phyloP scores from a whole-genome alignment of 2,888 invertebrate species.

The Pteria penguin region DNA sequence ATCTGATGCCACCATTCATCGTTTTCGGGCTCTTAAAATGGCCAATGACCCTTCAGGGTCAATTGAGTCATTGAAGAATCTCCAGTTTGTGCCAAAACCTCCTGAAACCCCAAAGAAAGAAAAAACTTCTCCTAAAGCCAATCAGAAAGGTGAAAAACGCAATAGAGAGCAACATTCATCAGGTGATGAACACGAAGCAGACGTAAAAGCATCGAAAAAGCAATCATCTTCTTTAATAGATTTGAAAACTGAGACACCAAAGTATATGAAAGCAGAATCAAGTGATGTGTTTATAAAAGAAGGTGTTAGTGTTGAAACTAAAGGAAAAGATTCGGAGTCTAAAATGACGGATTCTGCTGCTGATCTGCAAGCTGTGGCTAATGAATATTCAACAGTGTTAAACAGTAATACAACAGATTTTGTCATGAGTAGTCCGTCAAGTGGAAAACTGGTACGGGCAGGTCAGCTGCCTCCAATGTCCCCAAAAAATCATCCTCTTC shows the following conservation, averaged over 20 bases:
- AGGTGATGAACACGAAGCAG: slow-evolving; percentile 64
- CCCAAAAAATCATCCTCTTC: slow-evolving; percentile 60
- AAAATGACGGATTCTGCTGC: slow-evolving; percentile 9
- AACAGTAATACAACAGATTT: too few relatives aligned
- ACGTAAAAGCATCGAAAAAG: slow-evolving; percentile 53
- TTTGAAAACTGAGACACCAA: slow-evolving; percentile 10
- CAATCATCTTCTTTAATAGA: slow-evolving; percentile 42
- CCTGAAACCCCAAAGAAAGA: slow-evolving; percentile 64
- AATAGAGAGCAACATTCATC: slow-evolving; percentile 64
- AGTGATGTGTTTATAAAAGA: slow-evolving; percentile 11
- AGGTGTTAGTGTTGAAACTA: not conserved
- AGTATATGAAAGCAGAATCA: slow-evolving; percentile 6
- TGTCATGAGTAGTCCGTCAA: slow-evolving; percentile 43
- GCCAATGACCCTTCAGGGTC: slow-evolving; percentile 60
- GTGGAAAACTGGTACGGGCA: slow-evolving; percentile 29
- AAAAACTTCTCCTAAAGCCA: slow-evolving; percentile 33
- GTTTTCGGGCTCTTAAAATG: slow-evolving; percentile 65
- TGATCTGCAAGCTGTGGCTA: slow-evolving; percentile 15
- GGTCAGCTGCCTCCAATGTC: slow-evolving; percentile 58
- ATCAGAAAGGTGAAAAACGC: slow-evolving; percentile 63
- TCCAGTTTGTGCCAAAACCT: slow-evolving; percentile 70
- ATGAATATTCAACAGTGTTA: slow-evolving; percentile 12
- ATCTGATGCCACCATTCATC: slow-evolving; percentile 65
- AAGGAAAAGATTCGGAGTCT: slow-evolving; percentile 23
- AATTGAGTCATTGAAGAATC: slow-evolving; percentile 65